Conservation (phyloP, 2,797 vertebrate genomes). For the Catamblyrhynchus diadema region DNA sequence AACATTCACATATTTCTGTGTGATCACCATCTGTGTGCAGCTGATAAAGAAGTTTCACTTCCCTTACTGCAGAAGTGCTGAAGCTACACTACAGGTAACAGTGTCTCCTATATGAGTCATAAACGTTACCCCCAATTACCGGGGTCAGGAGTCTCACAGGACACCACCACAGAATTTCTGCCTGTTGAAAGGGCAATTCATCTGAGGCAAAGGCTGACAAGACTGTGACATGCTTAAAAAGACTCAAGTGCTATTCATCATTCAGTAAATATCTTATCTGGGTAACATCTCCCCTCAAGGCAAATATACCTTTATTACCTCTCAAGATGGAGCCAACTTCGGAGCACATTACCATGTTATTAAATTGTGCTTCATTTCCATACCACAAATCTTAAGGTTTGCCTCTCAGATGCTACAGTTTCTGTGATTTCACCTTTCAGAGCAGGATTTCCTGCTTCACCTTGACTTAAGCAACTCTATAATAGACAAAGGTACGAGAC, state of each 20-base stretch:
- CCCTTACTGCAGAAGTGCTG: neutral
- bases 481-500: neutral
- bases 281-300: neutral
- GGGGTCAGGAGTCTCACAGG: neutral
- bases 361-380: neutral
- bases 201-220: neutral
- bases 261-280: neutral
- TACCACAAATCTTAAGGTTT: neutral
- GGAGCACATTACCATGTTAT: neutral
- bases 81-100: neutral
- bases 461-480: neutral
- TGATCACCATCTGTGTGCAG: neutral
- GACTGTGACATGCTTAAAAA: neutral
- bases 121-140: neutral
- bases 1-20: neutral
- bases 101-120: neutral
- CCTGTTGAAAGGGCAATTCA: neutral
- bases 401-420: neutral
- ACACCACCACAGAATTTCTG: neutral
- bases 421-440: neutral
- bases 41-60: neutral
- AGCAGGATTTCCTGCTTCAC: neutral
- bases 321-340: neutral
- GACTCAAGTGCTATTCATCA: neutral
- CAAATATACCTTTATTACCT: neutral